Evolutionary conservation across 2,113 vertebrate genomes (phyloP), one percentile per base, ranked within the genome.

Genomic region (Benitochromis conjunctus): DNA sequence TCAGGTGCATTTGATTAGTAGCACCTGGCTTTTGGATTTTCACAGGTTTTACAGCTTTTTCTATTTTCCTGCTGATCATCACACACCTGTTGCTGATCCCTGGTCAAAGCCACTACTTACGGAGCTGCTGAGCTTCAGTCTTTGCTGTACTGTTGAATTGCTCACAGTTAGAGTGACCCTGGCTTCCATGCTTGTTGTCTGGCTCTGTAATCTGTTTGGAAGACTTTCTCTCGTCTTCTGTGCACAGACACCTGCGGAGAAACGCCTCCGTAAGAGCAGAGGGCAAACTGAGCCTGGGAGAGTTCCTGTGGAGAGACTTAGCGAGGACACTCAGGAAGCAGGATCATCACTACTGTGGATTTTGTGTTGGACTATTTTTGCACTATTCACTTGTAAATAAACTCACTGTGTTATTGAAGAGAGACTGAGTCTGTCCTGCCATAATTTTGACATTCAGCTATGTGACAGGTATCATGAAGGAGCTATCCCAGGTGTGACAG

Each of bases 61-160:
- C 34, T 21, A 8, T 64, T n/a, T 64, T 38, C 60, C 34, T 64
- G 60, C 60, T 64, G 60, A n/a, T 38, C 60, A 21, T 64, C 19
- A 38, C 34, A 64, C 60, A 38, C 0, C 34, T 64, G 1, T 64
- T 64, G 19, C 60, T 64, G 34, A 64, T 10, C 34, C 34, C 60
- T 64, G 6, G 0, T 64, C 60, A 64, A 64, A 64, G 60, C 60
- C 60, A 66, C 4, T 66, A 66, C 19, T 38, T 38, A 21, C 38
- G 19, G 19, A 66, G 19, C 34, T 66, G 60, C 34, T 2, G 19
- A 13, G 60, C 4, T 66, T 38, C 60, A 66, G 60, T 66, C 34
- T 0, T 21, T 0, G 1, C 10, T 66, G 34, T 38, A 21, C 21
- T 66, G 19, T 38, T 38, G 34, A 66, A 66, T 66, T 12, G 34